phyloP scores from a whole-genome alignment of 2,113 vertebrate genomes.

The Callaeas wilsoni region DNA sequence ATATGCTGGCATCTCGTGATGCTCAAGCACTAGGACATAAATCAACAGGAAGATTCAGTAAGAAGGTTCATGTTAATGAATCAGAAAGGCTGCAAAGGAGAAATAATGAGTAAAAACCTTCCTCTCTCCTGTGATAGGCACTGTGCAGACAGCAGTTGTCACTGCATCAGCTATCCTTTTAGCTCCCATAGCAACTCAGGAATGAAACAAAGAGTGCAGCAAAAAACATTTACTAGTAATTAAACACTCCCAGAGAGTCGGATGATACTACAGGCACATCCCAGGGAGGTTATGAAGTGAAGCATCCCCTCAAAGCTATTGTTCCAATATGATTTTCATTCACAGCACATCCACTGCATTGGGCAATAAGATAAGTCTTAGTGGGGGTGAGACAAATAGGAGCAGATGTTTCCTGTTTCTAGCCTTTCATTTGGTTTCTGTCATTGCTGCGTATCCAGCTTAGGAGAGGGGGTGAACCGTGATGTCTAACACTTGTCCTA shows the following conservation, averaged over 20 bases:
- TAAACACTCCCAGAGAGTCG: background rate
- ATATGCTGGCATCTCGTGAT: background rate
- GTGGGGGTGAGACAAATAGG: slow-evolving; percentile 52
- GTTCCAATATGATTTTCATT: slow-evolving; percentile 50
- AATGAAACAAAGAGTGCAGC: background rate
- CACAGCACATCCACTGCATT: slow-evolving; percentile 8
- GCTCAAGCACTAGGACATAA: background rate
- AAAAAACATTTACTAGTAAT: background rate
- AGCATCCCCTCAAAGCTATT: slow-evolving; percentile 34
- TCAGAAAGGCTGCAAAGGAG: background rate
- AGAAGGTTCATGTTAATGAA: background rate
- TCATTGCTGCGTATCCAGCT: slow-evolving; percentile 24
- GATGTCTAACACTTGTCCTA: slow-evolving; percentile 55
- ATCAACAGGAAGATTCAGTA: background rate
- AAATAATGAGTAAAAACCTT: background rate
- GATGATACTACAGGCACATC: background rate
- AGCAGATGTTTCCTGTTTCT: slow-evolving; percentile 64
- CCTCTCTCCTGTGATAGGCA: background rate
- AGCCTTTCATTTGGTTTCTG: slow-evolving; percentile 60
- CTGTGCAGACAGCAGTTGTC: background rate
- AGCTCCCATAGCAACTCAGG: background rate
- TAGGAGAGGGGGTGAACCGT: slow-evolving; percentile 32
- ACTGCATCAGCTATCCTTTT: background rate
- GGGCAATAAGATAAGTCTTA: slow-evolving; percentile 51
- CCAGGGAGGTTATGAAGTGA: slow-evolving; percentile 1